Evolutionary conservation across 2,113 vertebrate genomes (phyloP).

Genomic region (Elephantulus edwardii): DNA sequence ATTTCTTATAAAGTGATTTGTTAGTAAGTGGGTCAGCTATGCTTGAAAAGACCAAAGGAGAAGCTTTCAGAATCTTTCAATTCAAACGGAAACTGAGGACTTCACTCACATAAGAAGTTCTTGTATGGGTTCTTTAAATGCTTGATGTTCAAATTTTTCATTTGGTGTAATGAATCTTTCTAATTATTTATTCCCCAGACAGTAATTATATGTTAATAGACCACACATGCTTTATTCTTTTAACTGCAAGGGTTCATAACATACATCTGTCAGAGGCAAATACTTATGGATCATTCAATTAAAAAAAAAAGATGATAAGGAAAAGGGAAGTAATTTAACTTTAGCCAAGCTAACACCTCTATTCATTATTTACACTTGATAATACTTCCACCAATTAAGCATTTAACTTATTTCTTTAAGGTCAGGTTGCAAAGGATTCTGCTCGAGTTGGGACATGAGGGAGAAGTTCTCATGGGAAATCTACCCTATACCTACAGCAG

Average conservation of each 20-base stretch:
- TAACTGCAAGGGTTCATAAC: neutral
- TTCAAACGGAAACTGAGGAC: conserved; percentile 15
- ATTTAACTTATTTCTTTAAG: conserved; percentile 60
- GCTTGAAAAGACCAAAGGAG: neutral
- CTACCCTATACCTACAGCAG: neutral
- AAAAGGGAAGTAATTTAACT: conserved; percentile 64
- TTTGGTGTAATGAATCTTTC: neutral
- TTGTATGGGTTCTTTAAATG: neutral
- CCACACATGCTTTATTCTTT: neutral
- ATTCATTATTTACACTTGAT: conserved; percentile 44
- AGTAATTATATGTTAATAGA: neutral
- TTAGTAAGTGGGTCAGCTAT: neutral
- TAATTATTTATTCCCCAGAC: conserved; percentile 36
- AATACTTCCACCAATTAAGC: conserved; percentile 25
- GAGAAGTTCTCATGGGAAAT: conserved; percentile 70
- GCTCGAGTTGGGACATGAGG: neutral
- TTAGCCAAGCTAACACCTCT: neutral
- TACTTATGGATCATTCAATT: conserved; percentile 42
- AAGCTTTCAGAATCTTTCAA: neutral
- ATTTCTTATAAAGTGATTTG: neutral
- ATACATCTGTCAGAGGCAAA: neutral
- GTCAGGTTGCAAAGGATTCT: conserved; percentile 36
- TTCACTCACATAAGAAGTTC: neutral
- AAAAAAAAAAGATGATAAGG: conserved; percentile 43
- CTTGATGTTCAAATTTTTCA: neutral